Evolutionary conservation across 2,797 vertebrate genomes (phyloP), one percentile per base, ranked within the genome.

Genomic region (Microhierax caerulescens): DNA sequence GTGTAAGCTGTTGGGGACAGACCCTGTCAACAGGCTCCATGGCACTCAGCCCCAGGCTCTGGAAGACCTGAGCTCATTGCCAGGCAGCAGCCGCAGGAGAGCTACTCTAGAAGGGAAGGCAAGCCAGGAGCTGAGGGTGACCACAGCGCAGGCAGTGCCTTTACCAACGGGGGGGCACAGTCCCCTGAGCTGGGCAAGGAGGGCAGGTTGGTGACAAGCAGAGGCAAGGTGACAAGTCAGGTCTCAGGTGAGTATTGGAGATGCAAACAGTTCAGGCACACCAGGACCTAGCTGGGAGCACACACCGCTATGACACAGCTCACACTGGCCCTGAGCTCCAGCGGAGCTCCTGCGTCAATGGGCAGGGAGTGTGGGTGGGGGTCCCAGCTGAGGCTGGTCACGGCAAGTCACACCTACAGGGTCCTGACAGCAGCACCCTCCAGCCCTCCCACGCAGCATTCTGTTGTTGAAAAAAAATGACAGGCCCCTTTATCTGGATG

Each of bases 291-390:
- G 13, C 60, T 3, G 3, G 73, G 59, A 75, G 53, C 67, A n/a
- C 21, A 51, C 10, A 9, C 16, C 18, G 4, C 60, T 85, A 4
- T 18, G 36, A 48, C 21, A 10, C 3, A 63, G 32, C 43, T 91
- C 34, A 53, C 7, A n/a, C 10, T 0, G 0, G n/a, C 20, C 27
- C 48, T 3, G 3, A 47, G 30, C 47, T 30, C 12, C 43, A 53
- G 6, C 4, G 28, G 16, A 68, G 32, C 23, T 79, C 34, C 61
- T 48, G 30, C 18, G 32, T 53, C 61, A 39, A 4, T 43, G 41
- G 25, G 9, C 47, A 70, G 28, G 60, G n/a, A 34, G 41, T 7
- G 18, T 32, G 74, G 27, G 27, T n/a, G 13, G 24, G 19, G 8
- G 13, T n/a, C 24, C 22, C 56, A 41, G 14, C 15, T 36, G 25